A percentile compares a stretch with the other conserved stretches of the same genome.
Evolutionary conservation across 2,113 vertebrate genomes (phyloP).

Genomic region (Lepus americanus): DNA sequence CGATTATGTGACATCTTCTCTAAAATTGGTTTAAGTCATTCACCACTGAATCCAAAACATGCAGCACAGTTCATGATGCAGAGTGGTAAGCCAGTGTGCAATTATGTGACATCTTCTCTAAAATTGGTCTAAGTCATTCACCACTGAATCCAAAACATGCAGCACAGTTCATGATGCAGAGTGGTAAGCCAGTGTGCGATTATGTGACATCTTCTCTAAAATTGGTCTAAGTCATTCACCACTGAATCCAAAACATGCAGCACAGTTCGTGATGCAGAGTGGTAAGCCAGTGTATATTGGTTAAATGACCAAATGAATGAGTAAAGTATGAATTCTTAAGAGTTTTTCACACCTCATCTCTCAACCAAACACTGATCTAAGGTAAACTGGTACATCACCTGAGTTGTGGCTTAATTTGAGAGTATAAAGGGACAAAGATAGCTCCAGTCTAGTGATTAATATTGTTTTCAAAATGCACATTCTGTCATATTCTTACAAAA

Average conservation of each 20-base stretch:
- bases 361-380: neutral
- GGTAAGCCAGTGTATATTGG: neutral
- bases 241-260: neutral
- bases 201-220: neutral
- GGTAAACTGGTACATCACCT: neutral
- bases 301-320: neutral
- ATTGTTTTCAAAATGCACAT: neutral
- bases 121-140: neutral
- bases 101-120: neutral
- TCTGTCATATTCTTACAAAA: conserved; percentile 32
- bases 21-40: neutral
- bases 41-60: neutral
- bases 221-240: neutral
- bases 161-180: neutral
- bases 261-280: neutral
- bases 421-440: neutral
- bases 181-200: neutral
- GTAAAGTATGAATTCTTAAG: neutral
- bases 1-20: neutral
- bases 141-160: neutral
- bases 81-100: neutral
- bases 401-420: neutral
- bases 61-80: neutral
- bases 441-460: neutral
- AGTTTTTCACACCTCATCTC: neutral